These are phyloP conservation scores for Rostratula benghalensis DNA, from an alignment of 2,113 vertebrate species.

Conservation along the genomic window DNA sequence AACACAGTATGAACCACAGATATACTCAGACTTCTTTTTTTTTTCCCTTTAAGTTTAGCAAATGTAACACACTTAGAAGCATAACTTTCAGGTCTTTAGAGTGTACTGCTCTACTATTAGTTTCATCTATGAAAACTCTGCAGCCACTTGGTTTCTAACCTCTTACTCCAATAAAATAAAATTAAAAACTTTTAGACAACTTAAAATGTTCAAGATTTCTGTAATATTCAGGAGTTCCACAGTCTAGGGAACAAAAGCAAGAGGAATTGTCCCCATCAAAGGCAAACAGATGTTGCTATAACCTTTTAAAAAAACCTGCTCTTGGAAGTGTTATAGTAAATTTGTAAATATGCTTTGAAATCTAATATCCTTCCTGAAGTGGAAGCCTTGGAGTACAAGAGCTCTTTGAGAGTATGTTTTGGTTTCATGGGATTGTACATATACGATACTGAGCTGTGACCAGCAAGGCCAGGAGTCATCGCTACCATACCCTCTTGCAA, in stretches of 20 bases:
- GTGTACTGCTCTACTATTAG: not conserved
- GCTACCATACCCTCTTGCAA: not conserved
- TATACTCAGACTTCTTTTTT: not conserved
- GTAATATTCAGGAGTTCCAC: not conserved
- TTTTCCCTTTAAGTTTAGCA: not conserved
- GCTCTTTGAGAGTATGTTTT: conserved; percentile 63
- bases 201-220: conserved; percentile 1
- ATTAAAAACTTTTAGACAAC: not conserved
- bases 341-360: conserved; percentile 68
- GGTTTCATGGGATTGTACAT: not conserved
- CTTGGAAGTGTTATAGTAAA: conserved; percentile 53
- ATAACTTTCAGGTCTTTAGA: not conserved
- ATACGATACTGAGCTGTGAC: not conserved
- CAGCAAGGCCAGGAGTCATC: not conserved
- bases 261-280: conserved; percentile 53
- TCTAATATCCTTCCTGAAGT: conserved; percentile 59
- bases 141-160: not conserved
- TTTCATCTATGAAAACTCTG: not conserved
- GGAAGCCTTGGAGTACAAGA: conserved; percentile 45
- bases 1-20: not conserved
- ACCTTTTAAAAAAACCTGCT: not conserved
- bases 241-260: not conserved
- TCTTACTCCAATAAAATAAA: not conserved
- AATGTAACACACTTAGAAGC: not conserved
- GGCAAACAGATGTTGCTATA: conserved; percentile 56